Conservation (phyloP, 2,888 invertebrate genomes). For the Netelia melanura region DNA sequence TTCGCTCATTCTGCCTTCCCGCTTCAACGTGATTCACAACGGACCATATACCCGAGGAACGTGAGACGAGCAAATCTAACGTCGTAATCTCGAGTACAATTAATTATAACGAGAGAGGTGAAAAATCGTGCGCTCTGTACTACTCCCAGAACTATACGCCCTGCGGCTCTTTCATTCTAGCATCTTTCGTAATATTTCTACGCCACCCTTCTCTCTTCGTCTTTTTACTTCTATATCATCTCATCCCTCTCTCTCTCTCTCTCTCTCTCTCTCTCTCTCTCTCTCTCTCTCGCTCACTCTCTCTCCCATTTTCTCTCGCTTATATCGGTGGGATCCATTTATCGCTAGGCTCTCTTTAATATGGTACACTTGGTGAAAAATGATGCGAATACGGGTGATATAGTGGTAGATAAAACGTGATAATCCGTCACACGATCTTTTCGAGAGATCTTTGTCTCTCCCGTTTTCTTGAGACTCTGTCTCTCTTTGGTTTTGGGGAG, state of each 20-base stretch:
- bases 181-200: slow-evolving; percentile 59
- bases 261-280: slow-evolving; percentile 28
- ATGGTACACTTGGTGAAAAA: slow-evolving; percentile 62
- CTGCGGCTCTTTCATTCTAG: slow-evolving; percentile 37
- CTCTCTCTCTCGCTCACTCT: slow-evolving; percentile 24
- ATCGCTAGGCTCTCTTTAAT: slow-evolving; percentile 66
- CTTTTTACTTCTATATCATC: not conserved
- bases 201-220: slow-evolving; percentile 33
- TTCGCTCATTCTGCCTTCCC: slow-evolving; percentile 48
- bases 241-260: not conserved
- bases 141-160: slow-evolving; percentile 50
- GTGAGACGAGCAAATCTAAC: slow-evolving; percentile 65
- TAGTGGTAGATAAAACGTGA: slow-evolving; percentile 64
- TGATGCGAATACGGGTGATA: slow-evolving; percentile 62
- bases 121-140: slow-evolving; percentile 68
- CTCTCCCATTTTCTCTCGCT: slow-evolving; percentile 21
- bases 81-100: slow-evolving; percentile 70
- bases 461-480: slow-evolving; percentile 7
- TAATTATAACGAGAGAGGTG: slow-evolving; percentile 70
- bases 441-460: slow-evolving; percentile 58
- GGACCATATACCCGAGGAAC: slow-evolving; percentile 38
- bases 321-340: slow-evolving; percentile 62
- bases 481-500: not conserved
- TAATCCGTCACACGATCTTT: slow-evolving; percentile 68
- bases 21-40: slow-evolving; percentile 64